Evolutionary conservation across 2,113 vertebrate species (phyloP).

Genomic region (Sceloporus undulatus): DNA sequence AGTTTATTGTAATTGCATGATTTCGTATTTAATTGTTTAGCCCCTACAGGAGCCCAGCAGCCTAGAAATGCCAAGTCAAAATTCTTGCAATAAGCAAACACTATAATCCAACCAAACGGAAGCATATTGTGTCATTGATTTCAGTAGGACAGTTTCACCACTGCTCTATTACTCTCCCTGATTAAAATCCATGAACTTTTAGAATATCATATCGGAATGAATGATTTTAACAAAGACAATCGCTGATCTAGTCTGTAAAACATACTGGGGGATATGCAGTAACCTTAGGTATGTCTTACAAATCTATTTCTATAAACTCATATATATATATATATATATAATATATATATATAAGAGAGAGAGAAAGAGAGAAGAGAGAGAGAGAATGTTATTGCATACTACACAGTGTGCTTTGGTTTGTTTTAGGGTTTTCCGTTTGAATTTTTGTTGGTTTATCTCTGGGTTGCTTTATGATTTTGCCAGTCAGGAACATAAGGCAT

Average conservation of each 20-base stretch:
- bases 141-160: too few relatives aligned
- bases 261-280: too few relatives aligned
- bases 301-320: too few relatives aligned
- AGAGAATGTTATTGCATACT: too few relatives aligned
- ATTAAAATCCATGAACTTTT: background rate
- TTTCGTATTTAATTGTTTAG: background rate
- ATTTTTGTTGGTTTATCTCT: too few relatives aligned
- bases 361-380: too few relatives aligned
- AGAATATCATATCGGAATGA: background rate
- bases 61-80: background rate
- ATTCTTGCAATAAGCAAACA: background rate
- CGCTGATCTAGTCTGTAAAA: too few relatives aligned
- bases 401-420: too few relatives aligned
- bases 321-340: too few relatives aligned
- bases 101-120: background rate
- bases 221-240: background rate
- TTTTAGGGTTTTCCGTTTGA: too few relatives aligned
- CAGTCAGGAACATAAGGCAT: background rate
- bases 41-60: background rate
- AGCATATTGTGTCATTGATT: background rate
- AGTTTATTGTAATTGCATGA: background rate
- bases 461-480: background rate
- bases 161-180: background rate
- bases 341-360: too few relatives aligned
- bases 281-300: too few relatives aligned